Evolutionary conservation across 2,888 invertebrate species (phyloP).

Genomic region (Pachliopta kotzebuea): DNA sequence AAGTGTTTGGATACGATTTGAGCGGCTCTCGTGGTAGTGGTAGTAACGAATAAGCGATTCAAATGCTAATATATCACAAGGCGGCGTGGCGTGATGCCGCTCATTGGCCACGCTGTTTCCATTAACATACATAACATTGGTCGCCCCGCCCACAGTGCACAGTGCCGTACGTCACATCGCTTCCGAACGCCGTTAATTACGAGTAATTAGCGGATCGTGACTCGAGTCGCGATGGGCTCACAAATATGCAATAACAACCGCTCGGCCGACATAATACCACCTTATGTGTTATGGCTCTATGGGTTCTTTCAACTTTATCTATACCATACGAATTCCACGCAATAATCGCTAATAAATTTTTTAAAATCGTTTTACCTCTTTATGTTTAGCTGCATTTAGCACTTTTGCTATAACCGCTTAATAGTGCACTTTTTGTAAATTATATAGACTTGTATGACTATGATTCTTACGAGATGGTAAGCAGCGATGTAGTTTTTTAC

Average conservation of each 20-base stretch:
- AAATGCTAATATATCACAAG: constrained; percentile 79
- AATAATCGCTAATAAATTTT: constrained; percentile 5
- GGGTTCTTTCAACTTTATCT: constrained; percentile 6
- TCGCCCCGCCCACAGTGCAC: constrained; percentile 61
- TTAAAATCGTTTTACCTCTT: not conserved
- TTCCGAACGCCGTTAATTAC: constrained; percentile 72
- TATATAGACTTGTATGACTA: too few species aligned
- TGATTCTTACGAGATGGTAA: too few species aligned
- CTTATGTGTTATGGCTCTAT: constrained; percentile 18
- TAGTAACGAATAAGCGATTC: constrained; percentile 71
- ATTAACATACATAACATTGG: constrained; percentile 71
- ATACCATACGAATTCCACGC: constrained; percentile 5
- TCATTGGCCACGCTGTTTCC: constrained; percentile 73
- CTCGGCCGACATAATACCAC: constrained; percentile 17
- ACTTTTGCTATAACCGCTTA: not conserved
- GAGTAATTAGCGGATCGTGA: constrained; percentile 70
- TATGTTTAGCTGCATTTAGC: not conserved
- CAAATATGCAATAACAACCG: constrained; percentile 33
- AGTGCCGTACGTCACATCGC: constrained; percentile 59
- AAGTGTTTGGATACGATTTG: constrained; percentile 44
- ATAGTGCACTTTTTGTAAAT: too few species aligned
- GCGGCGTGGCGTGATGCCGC: constrained; percentile 66
- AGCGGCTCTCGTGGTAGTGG: constrained; percentile 47
- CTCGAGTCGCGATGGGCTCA: constrained; percentile 49
- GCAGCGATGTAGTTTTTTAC: too few species aligned